A percentile compares a stretch with the other conserved stretches of the same genome.
Evolutionary conservation across 2,113 vertebrate genomes (phyloP).

Genomic region (Nicator chloris): DNA sequence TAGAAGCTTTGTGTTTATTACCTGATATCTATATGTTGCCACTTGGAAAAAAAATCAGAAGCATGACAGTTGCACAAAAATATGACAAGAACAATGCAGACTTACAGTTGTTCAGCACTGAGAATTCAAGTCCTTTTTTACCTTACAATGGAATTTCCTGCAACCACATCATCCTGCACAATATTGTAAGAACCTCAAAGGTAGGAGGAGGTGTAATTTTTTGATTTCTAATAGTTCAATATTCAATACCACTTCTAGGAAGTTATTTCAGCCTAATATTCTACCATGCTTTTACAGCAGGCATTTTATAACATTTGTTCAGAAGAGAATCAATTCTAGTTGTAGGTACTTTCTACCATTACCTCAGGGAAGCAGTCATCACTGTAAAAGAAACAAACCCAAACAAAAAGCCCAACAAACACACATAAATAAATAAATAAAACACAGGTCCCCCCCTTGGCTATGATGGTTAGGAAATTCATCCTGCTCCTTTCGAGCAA

Average conservation of each 20-base stretch:
- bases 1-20: not conserved
- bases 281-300: not conserved
- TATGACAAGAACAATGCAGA: not conserved
- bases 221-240: not conserved
- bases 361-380: not conserved
- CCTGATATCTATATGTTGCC: not conserved
- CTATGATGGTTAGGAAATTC: not conserved
- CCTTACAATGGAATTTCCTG: not conserved
- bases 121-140: not conserved
- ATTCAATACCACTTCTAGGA: not conserved
- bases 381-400: not conserved
- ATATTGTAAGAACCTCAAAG: not conserved
- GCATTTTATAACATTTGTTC: not conserved
- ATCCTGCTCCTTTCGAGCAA: not conserved
- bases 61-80: not conserved
- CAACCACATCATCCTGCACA: not conserved
- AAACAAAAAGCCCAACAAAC: not conserved
- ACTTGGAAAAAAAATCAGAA: not conserved
- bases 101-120: not conserved
- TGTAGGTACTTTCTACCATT: not conserved
- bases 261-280: not conserved
- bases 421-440: not conserved
- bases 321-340: not conserved
- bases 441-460: fast-evolving
- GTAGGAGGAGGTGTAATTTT: not conserved